Evolutionary conservation across 2,888 invertebrate species (phyloP), one percentile per base, ranked within the genome.

Genomic region (Rhaphigaster nebulosa): DNA sequence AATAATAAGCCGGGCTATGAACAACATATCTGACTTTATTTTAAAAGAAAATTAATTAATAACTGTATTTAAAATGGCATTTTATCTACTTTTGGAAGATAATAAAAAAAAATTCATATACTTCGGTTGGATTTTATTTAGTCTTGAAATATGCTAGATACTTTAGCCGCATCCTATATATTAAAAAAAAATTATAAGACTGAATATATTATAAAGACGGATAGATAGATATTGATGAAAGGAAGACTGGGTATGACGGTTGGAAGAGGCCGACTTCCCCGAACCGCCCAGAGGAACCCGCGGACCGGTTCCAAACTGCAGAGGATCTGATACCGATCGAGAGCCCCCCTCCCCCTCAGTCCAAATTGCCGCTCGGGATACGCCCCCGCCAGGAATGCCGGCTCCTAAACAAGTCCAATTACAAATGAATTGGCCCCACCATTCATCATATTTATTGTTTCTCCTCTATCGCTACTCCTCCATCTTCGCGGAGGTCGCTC

Each of bases 391-490:
- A 20, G 70, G 70, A 76, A 76, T 76, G 70, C 70, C 70, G 70
- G 70, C 70, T 38, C 70, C 70, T 76, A 76, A 76, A 76, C 70
- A 76, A 76, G 70, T 76, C 70, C 70, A 76, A 76, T 76, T 76
- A 76, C 70, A 76, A 76, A 76, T 76, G 70, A 76, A 76, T 76
- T 76, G 70, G 70, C 34, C 70, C 70, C 70, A 76, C 34, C 70
- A 76, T 76, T 76, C 70, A 76, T 76, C 70, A 76, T 76, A 76
- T 76, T 76, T 76, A 76, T 76, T 76, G 70, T 76, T 76, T 23
- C 70, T 10, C 10, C 70, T 38, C 70, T 76, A 76, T 76, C 70
- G 70, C 70, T 76, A 23, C 70, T 76, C 70, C 70, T 76, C 38
- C 38, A 76, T 76, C 70, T 76, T 76, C 70, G 70, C 70, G 70